phyloP scores from a whole-genome alignment of 2,797 vertebrate species.

The Helostoma temminkii region DNA sequence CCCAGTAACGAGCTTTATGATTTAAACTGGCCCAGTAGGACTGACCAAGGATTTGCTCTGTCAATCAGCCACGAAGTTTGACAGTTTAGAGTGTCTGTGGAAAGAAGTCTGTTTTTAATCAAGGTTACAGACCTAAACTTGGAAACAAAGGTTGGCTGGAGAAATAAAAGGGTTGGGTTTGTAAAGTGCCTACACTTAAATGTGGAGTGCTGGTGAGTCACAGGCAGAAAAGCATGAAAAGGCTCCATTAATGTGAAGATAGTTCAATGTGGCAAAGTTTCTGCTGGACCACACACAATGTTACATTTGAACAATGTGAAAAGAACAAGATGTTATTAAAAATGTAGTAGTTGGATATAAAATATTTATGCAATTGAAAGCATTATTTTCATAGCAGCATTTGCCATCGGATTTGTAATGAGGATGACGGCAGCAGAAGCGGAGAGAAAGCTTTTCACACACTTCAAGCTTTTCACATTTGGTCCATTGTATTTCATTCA shows the following conservation, averaged over 20 bases:
- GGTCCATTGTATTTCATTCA: not conserved
- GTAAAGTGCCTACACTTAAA: not conserved
- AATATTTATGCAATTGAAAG: slow-evolving; percentile 26
- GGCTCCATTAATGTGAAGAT: not conserved
- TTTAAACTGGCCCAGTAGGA: not conserved
- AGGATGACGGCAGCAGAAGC: not conserved
- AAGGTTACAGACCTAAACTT: not conserved
- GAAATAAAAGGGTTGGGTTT: not conserved
- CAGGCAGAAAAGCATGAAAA: slow-evolving; percentile 10
- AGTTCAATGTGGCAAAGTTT: not conserved
- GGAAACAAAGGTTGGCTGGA: not conserved
- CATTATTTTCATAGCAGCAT: slow-evolving; percentile 13
- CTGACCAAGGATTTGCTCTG: no score
- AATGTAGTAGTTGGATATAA: not conserved
- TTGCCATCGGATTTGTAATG: slow-evolving; percentile 11
- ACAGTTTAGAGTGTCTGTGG: no score
- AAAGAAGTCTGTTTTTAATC: not conserved
- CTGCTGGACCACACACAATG: slow-evolving; percentile 3
- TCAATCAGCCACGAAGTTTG: no score
- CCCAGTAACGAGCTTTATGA: not conserved
- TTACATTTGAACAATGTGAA: slow-evolving; percentile 1
- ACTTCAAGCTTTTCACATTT: slow-evolving; percentile 3
- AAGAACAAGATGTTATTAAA: slow-evolving; percentile 11
- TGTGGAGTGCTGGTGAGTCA: not conserved
- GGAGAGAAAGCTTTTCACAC: slow-evolving; percentile 12